Base-by-base conservation (phyloP, 2,113 vertebrate species). In the Carassius carassius region DNA sequence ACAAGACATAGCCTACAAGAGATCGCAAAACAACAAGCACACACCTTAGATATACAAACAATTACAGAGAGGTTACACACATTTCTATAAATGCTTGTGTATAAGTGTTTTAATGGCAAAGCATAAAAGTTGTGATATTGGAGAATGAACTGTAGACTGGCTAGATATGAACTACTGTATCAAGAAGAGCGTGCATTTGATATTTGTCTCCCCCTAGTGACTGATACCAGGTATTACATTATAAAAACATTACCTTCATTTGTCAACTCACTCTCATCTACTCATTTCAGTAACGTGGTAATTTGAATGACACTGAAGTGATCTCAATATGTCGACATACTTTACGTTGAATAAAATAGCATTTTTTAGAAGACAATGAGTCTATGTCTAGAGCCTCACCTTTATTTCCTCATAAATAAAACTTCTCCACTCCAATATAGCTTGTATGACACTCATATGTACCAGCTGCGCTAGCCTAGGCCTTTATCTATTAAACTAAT, bases 131-230 rank as follows among this genome's bases (percentile, higher is more conserved):
- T 21, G 10, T 21, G 35, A n/a, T 72, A 12, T n/a, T 41, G 69
- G 19, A 72, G 17, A 41, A 41, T 41, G 1, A 21, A 16, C 13
- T 47, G 1, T 51, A 7, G 32, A 14, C 9, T 11, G 16, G 32
- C 3, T 11, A 11, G 7, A 11, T 12, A 44, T n/a, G 35, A 21
- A 72, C 35, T 51, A 75, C 44, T 29, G 2, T 11, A 1, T 51
- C 10, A 54, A 49, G 12, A 23, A 49, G 3, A 75, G 47, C 44
- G 29, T 16, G 62, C 29, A 16, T 70, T 70, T 37, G 32, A 17
- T 11, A 37, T n/a, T 41, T 78, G 76, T 78, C 56, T 78, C 76
- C 56, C 56, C 12, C 56, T 78, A 23, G 54, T 21, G 56, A 62
- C 19, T 23, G 21, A 23, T 3, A 4, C 1, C 3, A 78, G 35